Evolutionary conservation across 2,888 invertebrate genomes (phyloP).

Genomic region (Sisyra terminalis): DNA sequence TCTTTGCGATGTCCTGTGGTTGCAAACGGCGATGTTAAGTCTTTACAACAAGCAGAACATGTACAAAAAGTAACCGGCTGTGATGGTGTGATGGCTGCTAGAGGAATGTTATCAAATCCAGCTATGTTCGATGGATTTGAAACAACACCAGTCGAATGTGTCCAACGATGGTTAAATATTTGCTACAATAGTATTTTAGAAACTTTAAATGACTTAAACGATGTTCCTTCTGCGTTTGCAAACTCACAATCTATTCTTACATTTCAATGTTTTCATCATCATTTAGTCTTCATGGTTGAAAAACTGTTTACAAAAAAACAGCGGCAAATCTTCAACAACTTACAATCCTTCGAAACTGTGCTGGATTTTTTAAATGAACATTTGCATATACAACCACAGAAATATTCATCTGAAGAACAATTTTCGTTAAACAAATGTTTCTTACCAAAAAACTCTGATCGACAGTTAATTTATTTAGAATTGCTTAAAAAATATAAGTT

Average conservation of each 20-base stretch:
- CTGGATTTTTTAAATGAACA: slow-evolving; percentile 48
- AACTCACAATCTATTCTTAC: slow-evolving; percentile 41
- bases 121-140: slow-evolving; percentile 49
- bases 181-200: slow-evolving; percentile 33
- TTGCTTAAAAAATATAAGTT: too few species aligned
- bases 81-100: slow-evolving; percentile 81
- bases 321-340: slow-evolving; percentile 61
- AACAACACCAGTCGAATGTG: slow-evolving; percentile 55
- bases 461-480: too few species aligned
- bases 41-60: slow-evolving; percentile 48
- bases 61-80: slow-evolving; percentile 52
- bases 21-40: slow-evolving; percentile 82
- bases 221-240: slow-evolving; percentile 17
- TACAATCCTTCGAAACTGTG: slow-evolving; percentile 50
- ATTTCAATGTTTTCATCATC: slow-evolving; percentile 86
- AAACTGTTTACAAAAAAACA: slow-evolving; percentile 55
- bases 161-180: slow-evolving; percentile 67
- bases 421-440: too few species aligned
- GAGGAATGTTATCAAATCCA: slow-evolving; percentile 82
- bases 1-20: slow-evolving; percentile 67
- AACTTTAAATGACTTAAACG: slow-evolving; percentile 10
- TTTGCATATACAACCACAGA: slow-evolving; percentile 30
- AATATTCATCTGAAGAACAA: slow-evolving; percentile 15
- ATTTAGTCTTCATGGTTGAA: slow-evolving; percentile 91
- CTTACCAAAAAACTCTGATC: too few species aligned